Base-by-base conservation (phyloP, 2,797 vertebrate species). In the Pampus argenteus region DNA sequence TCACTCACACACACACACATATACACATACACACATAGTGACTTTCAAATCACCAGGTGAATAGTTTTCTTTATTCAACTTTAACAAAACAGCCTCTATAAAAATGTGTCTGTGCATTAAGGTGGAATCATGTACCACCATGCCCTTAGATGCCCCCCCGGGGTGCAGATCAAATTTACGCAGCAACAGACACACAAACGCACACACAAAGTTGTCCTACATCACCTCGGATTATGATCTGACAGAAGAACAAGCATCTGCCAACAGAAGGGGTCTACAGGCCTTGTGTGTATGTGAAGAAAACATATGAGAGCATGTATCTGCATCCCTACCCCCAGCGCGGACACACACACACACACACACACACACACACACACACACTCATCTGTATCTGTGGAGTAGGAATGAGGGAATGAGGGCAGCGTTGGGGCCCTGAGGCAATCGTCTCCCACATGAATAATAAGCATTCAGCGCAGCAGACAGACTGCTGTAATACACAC, bases 401-500 rank as follows among this genome's bases (percentile, higher is more conserved):
- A 81, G 84, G 83, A 92, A 87, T 81, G 89, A 79, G 81, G 84
- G 81, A 89, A 89, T 83, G 87, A 76, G 87, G 85, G 83, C 88
- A 87, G 61, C 36, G 65, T 45, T 75, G 79, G 66, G 85, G 89
- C 86, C 89, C 83, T 28, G 74, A 81, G 91, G 83, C 85, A 73
- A 40, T 48, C 49, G 49, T 71, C 78, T 71, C 73, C 82, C 79
- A 79, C 67, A 85, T 93, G 90, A 93, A 93, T 91, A 91, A 89
- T 81, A 79, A 87, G 85, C 80, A 91, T 91, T 92, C 82, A 92
- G 87, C 69, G 52, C 60, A 79, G 79, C 89, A 92, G 87, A 87
- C 89, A 76, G 61, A 71, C 68, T 66, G 66, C 34, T 66, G 61
- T 70, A 55, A 83, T 11, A 60, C 52, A 64, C 52, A 70, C 36